Evolutionary conservation across 2,888 invertebrate genomes (phyloP), one percentile per base, ranked within the genome.

Genomic region (Andrena bicolor): DNA sequence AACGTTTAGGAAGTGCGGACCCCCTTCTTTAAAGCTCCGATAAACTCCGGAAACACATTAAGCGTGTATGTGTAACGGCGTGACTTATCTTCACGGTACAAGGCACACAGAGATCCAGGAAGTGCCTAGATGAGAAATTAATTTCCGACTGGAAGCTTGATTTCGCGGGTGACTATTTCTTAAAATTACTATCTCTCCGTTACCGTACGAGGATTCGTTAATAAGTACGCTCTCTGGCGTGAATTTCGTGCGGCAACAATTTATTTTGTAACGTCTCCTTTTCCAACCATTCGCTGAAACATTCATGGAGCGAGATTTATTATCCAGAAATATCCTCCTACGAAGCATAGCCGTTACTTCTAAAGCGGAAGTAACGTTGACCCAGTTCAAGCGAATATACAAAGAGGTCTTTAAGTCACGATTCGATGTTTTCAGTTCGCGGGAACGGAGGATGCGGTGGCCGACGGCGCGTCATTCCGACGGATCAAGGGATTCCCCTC

Each of bases 401-500:
- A 56, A 60, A 23, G 41, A 53, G 28, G 41, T 13, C 32, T 65
- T 13, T 26, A 58, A 16, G 58, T 26, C 41, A 35, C 60, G 60
- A 63, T 35, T 63, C 28, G 68, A 58, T 41, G 68, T 16, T 6
- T 58, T 32, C 6, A 35, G 64, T 73, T 60, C 16, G 60, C 35
- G 28, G 58, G 41, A 32, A 61, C 60, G 51, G 30, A 68, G 48
- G 64, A n/a, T 23, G 58, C 71, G 35, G 80, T 71, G 75, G 56
- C 49, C n/a, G 61, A 23, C 23, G 13, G 49, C 60, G 65, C 32
- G 56, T 76, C 75, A 51, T 69, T 75, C 71, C 64, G 41, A 56
- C 41, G 80, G 80, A 76, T 82, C 60, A 69, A 76, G 58, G 63
- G 64, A 82, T 80, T 75, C 51, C 75, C 75, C 26, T 7, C 26